phyloP scores from a whole-genome alignment of 1,140 invertebrate species.

The Nomia melanderi region DNA sequence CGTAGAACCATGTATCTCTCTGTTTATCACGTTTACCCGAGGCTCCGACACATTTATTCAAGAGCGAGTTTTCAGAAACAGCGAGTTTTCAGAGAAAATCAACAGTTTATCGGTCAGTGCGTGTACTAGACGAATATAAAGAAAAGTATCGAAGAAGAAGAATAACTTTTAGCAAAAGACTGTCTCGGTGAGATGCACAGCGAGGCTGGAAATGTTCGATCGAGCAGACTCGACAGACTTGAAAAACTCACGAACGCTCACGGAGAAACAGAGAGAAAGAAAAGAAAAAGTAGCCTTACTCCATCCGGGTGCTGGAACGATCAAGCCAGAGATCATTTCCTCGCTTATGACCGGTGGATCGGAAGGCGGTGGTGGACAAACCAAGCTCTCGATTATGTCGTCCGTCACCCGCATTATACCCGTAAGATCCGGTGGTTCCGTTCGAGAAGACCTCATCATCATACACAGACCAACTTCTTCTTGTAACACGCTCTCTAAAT shows the following conservation, averaged over 20 bases:
- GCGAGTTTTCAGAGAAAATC: no score
- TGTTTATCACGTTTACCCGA: background rate
- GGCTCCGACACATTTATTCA: no score
- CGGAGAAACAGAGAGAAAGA: no score
- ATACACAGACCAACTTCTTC: slow-evolving; percentile 97
- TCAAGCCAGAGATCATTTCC: slow-evolving; percentile 96
- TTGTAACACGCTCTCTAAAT: slow-evolving; percentile 96
- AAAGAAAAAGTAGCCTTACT: slow-evolving; percentile 83
- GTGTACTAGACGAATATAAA: no score
- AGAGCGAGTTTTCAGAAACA: no score
- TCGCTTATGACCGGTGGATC: slow-evolving; percentile 96
- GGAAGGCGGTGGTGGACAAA: slow-evolving; percentile 96
- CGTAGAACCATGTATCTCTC: background rate
- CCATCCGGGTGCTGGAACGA: slow-evolving; percentile 96
- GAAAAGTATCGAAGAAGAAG: background rate
- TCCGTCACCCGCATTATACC: slow-evolving; percentile 92
- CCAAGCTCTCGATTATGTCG: slow-evolving; percentile 96
- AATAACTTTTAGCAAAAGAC: no score
- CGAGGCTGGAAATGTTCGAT: no score
- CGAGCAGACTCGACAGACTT: no score
- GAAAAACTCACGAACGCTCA: no score
- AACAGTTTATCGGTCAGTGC: no score
- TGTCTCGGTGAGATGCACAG: no score
- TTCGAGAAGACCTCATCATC: slow-evolving; percentile 98
- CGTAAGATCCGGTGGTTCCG: slow-evolving; percentile 93